phyloP scores from a whole-genome alignment of 2,797 vertebrate species.

The Orestias chungarensis region DNA sequence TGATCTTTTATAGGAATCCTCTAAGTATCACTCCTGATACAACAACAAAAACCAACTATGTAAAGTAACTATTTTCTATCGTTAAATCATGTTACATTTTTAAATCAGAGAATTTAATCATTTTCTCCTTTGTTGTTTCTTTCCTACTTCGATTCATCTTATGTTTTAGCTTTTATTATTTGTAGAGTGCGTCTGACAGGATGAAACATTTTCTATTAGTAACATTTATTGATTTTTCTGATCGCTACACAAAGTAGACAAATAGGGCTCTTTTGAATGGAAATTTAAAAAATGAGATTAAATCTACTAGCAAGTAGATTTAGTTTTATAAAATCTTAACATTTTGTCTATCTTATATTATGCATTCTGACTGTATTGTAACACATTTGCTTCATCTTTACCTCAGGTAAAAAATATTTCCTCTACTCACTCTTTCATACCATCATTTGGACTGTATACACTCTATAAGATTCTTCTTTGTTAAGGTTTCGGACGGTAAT shows the following conservation, averaged over 20 bases:
- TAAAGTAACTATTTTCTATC: neutral
- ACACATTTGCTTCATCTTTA: neutral
- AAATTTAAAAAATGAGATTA: neutral
- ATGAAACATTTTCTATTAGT: neutral
- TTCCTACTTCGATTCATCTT: neutral
- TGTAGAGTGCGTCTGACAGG: neutral
- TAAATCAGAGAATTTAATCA: neutral
- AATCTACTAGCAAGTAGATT: neutral
- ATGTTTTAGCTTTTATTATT: neutral
- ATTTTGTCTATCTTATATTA: too few relatives aligned
- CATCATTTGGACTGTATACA: neutral
- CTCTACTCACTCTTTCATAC: neutral
- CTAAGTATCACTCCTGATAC: conserved; percentile 9
- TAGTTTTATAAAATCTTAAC: neutral
- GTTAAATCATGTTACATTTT: neutral
- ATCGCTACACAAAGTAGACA: neutral
- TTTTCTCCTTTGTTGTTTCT: neutral
- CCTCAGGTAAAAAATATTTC: neutral
- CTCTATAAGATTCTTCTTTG: neutral
- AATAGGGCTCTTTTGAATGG: neutral
- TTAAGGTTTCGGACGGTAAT: neutral
- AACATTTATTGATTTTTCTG: neutral
- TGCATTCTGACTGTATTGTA: neutral
- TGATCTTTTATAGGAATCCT: conserved; percentile 62
- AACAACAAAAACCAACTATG: neutral